Evolutionary conservation across 2,888 invertebrate species (phyloP).

Genomic region (Itoplectis maculator): DNA sequence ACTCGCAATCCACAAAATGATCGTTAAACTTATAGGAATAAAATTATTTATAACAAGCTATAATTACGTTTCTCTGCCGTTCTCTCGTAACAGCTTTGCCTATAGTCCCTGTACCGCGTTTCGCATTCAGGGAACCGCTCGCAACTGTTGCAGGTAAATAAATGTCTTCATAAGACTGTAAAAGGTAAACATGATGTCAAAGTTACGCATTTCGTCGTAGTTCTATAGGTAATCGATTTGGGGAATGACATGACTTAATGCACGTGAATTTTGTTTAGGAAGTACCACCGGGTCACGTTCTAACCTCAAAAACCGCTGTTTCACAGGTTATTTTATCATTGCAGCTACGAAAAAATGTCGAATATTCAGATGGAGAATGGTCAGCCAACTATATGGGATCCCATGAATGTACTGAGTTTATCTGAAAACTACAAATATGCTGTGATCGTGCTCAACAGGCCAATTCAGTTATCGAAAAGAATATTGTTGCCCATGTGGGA

Average conservation of each 20-base stretch:
- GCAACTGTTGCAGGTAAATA: constrained; percentile 9
- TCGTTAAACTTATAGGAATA: neutral
- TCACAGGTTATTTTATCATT: neutral
- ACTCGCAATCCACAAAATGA: neutral
- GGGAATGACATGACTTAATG: constrained; percentile 1
- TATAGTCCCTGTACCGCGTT: constrained; percentile 7
- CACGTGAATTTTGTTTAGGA: neutral
- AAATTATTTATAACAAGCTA: constrained; percentile 17
- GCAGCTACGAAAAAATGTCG: constrained; percentile 35
- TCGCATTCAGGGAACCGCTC: neutral
- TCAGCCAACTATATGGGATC: constrained; percentile 74
- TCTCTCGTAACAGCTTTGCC: constrained; percentile 15
- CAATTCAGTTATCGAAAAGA: constrained; percentile 85
- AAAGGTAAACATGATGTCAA: neutral
- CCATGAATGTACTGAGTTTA: constrained; percentile 73
- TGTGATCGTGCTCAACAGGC: constrained; percentile 89
- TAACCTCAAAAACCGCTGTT: constrained; percentile 48
- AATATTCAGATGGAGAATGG: constrained; percentile 68
- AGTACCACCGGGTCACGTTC: neutral
- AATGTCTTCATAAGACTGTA: neutral
- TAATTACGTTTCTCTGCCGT: neutral
- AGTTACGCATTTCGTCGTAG: neutral
- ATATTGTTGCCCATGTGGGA: constrained; percentile 88
- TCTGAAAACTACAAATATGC: constrained; percentile 85
- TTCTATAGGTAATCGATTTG: neutral